Evolutionary conservation across 2,113 vertebrate genomes (phyloP).

Genomic region (Panthera tigris): DNA sequence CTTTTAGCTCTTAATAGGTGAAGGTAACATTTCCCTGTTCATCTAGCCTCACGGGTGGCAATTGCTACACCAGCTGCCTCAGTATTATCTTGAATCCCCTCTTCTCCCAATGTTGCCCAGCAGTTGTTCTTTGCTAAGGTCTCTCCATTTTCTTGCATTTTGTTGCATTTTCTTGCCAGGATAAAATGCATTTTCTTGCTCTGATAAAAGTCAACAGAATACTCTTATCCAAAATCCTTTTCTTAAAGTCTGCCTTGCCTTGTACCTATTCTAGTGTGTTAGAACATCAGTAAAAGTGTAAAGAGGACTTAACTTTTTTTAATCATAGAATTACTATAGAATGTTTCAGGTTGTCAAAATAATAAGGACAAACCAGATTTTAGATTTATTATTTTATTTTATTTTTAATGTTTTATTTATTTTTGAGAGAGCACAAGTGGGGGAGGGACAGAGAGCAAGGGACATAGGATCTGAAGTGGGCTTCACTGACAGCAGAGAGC

Average conservation of each 20-base stretch:
- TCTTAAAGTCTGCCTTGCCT: neutral
- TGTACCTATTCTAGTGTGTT: neutral
- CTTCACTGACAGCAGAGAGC: no score
- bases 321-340: neutral
- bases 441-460: no score
- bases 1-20: neutral
- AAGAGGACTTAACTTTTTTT: neutral
- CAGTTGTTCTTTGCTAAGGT: neutral
- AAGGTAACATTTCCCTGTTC: neutral
- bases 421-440: no score
- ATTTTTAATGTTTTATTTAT: no score
- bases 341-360: neutral
- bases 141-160: neutral
- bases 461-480: no score
- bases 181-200: neutral
- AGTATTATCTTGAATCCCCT: neutral
- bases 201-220: neutral
- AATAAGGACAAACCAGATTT: neutral
- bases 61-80: neutral
- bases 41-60: neutral
- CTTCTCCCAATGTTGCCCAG: neutral
- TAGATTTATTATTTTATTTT: neutral
- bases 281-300: neutral
- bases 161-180: neutral
- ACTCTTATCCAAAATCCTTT: neutral